phyloP scores from a whole-genome alignment of 2,797 vertebrate species.

The Lepilemur ruficaudatus region DNA sequence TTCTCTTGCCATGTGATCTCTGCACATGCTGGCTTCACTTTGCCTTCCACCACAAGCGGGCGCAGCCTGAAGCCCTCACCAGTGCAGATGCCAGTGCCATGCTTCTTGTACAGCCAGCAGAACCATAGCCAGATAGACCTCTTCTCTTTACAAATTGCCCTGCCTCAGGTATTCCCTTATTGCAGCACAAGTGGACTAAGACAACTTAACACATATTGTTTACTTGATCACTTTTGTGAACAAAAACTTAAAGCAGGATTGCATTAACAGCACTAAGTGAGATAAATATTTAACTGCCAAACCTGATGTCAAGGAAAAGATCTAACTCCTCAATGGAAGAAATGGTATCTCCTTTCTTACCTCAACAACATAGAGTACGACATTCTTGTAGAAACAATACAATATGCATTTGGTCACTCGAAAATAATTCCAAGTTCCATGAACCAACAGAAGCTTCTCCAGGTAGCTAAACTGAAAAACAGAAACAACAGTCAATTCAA shows the following conservation, averaged over 20 bases:
- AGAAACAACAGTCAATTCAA: not conserved
- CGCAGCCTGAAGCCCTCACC: not conserved
- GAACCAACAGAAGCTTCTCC: conserved; percentile 95
- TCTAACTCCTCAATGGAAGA: not conserved
- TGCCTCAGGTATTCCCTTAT: not conserved
- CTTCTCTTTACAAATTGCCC: not conserved
- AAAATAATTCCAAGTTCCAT: conserved; percentile 97
- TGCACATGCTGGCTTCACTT: not conserved
- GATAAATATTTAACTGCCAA: not conserved
- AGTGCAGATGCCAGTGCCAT: not conserved
- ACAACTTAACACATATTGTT: not conserved
- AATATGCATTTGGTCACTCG: conserved; percentile 98
- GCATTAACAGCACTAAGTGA: not conserved
- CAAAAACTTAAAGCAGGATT: not conserved
- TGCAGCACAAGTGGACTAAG: not conserved
- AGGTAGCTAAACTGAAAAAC: conserved; percentile 84
- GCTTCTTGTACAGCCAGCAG: not conserved
- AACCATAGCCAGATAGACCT: not conserved
- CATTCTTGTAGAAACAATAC: conserved; percentile 65
- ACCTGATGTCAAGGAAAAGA: not conserved
- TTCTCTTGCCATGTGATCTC: not conserved
- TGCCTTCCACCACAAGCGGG: not conserved
- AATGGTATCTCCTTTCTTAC: not conserved
- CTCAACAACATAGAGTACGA: conserved; percentile 34
- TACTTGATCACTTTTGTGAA: not conserved